Base-by-base conservation (phyloP, 2,797 vertebrate species). In the Sebastolobus altivelis region DNA sequence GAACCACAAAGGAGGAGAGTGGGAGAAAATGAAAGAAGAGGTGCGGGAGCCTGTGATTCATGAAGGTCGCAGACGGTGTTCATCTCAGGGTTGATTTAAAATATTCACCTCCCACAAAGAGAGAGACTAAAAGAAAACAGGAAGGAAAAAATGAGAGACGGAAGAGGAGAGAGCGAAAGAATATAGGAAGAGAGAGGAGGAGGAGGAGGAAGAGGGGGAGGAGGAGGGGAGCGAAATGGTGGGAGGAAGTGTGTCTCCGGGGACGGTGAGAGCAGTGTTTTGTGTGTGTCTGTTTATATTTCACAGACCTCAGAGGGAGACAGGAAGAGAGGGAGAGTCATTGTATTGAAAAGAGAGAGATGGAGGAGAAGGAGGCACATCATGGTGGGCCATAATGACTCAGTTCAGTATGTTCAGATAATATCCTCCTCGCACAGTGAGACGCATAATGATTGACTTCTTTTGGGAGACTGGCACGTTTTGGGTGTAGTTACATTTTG, bases 31-130 rank as follows among this genome's bases (percentile, higher is more conserved):
- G 78, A 85, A 88, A 83, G 74, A 87, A 77, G 61, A 81, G 80
- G 76, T 77, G 33, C 25, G 25, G 77, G 73, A 84, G 72, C 79
- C 40, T 83, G 83, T 78, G 83, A 92, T 89, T 90, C 88, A 83
- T 85, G 92, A 93, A 93, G 91, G 93, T 94, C 85, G 62, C 75
- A 91, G 92, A 90, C 91, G 67, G 81, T 72, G 77, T 87, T 83
- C 72, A 80, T 94, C 91, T 93, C 87, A 35, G 75, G 86, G 82
- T 84, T 89, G 90, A 93, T 93, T 93, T 91, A 84, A 92, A 92
- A 87, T 66, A 73, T 89, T 89, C 84, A 87, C 89, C 88, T 90
- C 84, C 75, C 79, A 87, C 82, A 85, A 80, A 87, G 83, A 75
- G 54, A 66, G 60, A 63, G 54, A 68, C 62, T 37, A 43, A 65